Evolutionary conservation across 2,113 vertebrate genomes (phyloP), one percentile per base, ranked within the genome.

Genomic region (Phrynocephalus versicolor): DNA sequence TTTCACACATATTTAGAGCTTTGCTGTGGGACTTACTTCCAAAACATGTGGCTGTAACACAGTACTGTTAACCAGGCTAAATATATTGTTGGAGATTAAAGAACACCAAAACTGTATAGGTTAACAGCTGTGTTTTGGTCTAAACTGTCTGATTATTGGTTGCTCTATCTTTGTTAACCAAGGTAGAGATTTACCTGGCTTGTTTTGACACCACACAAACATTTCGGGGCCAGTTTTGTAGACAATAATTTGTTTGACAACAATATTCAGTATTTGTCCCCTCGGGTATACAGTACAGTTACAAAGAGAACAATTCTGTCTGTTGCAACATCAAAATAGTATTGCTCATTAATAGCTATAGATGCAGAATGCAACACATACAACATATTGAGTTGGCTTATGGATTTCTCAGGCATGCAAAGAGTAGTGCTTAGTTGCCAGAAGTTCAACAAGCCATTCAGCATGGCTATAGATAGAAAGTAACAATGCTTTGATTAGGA

Each of bases 361-460:
- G 62, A 37, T 13, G 76, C 41, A 51, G 41, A 92, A 72, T 80
- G 21, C 45, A 70, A 51, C 41, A 76, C 83, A 83, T 30, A 37
- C 60, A 82, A 45, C 62, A 84, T 8, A 77, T 10, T 6, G 25
- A 19, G 64, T 58, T 62, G 82, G 55, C 57, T 86, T 83, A 86
- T 55, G 79, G 25, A 86, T 70, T 74, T 57, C 82, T 89, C 77
- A 67, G 16, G 64, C 30, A 58, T 62, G 64, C 37, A 77, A 79
- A 45, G 33, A 23, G 23, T 19, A 25, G 30, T 23, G 18, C 15
- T 25, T 19, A 69, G 25, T 76, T 58, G 86, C 79, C 57, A 16
- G 33, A 75, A 65, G 71, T 15, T 67, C 77, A 91, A 73, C 41
- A 88, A 81, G 82, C 37, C 60, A 77, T 75, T 92, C 76, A 89